These are phyloP conservation scores for Drosophila prostipennis DNA, from an alignment of 2,888 invertebrate genomes.

Conservation along the genomic window DNA sequence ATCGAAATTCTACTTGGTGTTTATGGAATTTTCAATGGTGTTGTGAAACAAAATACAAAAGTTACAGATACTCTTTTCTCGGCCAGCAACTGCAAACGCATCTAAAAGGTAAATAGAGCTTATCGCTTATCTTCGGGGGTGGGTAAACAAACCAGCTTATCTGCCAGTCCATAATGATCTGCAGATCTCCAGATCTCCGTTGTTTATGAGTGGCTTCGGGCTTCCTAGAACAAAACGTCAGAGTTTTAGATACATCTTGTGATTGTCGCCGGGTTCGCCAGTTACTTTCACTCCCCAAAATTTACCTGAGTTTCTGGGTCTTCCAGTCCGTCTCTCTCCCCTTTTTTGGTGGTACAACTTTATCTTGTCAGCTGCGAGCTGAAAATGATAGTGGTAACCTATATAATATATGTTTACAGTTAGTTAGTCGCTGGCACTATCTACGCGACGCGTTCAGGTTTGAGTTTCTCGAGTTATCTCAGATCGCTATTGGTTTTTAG, in stretches of 20 bases:
- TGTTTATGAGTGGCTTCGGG: slow-evolving; percentile 3
- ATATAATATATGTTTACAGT: slow-evolving; percentile 54
- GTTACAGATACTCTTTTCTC: slow-evolving; percentile 23
- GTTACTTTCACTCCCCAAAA: slow-evolving; percentile 69
- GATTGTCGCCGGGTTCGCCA: slow-evolving; percentile 55
- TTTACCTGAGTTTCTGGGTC: slow-evolving; percentile 38
- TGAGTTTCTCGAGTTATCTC: slow-evolving; percentile 25
- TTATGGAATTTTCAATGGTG: slow-evolving; percentile 24
- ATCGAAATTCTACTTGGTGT: slow-evolving; percentile 27
- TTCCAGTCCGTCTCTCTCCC: slow-evolving; percentile 44
- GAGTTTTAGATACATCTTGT: slow-evolving; percentile 54
- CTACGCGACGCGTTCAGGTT: slow-evolving; percentile 30
- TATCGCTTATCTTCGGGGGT: slow-evolving; percentile 52
- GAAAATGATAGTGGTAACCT: slow-evolving; percentile 73
- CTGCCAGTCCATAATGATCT: slow-evolving; percentile 38
- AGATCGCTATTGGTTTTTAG: slow-evolving; percentile 24
- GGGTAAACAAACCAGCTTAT: slow-evolving; percentile 48
- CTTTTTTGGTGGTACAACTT: slow-evolving; percentile 55
- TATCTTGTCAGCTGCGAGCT: slow-evolving; percentile 63
- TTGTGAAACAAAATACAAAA: slow-evolving; percentile 42
- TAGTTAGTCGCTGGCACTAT: slow-evolving; percentile 64
- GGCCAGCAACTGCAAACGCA: slow-evolving; percentile 51
- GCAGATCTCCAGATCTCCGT: slow-evolving; percentile 45
- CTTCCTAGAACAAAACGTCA: slow-evolving; percentile 66
- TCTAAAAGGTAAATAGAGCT: slow-evolving; percentile 61